Evolutionary conservation across 2,113 vertebrate species (phyloP).

Genomic region (Glaucidium brasilianum): DNA sequence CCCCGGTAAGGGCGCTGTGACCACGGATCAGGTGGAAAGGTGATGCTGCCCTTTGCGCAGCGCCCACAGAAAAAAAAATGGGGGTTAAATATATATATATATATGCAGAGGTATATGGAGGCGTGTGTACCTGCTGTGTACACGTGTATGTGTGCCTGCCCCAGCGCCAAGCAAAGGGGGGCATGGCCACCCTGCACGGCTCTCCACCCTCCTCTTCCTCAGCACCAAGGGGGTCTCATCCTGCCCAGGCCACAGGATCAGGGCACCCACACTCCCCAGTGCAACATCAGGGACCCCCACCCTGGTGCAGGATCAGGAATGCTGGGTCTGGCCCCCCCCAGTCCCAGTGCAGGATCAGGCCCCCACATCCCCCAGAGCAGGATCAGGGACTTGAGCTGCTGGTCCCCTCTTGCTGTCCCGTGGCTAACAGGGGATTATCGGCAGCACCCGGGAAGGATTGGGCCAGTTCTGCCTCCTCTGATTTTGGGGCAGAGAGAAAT

Average conservation of each 20-base stretch:
- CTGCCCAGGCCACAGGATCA: not conserved
- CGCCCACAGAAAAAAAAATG: not conserved
- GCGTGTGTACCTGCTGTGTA: too few species aligned
- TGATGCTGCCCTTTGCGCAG: not conserved
- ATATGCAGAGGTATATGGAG: too few species aligned
- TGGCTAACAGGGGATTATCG: not conserved
- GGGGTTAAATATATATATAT: too few species aligned
- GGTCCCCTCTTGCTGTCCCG: not conserved
- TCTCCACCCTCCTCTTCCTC: not conserved
- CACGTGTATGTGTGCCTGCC: not conserved
- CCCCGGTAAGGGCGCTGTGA: not conserved
- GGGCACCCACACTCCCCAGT: not conserved
- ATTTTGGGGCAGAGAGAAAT: not conserved
- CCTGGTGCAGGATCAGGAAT: not conserved
- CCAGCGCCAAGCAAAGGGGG: accelerated
- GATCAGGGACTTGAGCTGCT: too few species aligned
- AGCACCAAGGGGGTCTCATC: not conserved
- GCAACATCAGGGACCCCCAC: not conserved
- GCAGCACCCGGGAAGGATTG: not conserved
- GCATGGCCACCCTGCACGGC: not conserved
- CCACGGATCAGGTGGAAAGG: accelerated
- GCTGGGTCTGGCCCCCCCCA: not conserved
- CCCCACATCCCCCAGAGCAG: too few species aligned
- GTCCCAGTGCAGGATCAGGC: not conserved
- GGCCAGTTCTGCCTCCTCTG: not conserved